Evolutionary conservation across 1,140 invertebrate species (phyloP).

Genomic region (Drosophila nigrodunni): DNA sequence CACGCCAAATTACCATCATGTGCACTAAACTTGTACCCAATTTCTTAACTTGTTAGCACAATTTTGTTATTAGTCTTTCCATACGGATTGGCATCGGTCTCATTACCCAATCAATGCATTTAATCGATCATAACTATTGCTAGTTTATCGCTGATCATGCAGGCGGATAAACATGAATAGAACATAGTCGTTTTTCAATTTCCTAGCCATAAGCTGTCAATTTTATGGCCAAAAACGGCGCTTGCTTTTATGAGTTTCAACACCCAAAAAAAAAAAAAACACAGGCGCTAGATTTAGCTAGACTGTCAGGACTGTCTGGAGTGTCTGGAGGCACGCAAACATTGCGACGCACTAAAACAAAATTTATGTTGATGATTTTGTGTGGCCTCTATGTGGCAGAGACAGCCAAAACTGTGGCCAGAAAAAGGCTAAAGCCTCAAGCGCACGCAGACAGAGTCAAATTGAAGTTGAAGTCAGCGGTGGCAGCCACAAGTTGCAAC

Average conservation of each 20-base stretch:
- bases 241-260: conserved; percentile 76
- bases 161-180: conserved; percentile 31
- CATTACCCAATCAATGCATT: conserved; percentile 40
- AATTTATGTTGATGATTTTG: conserved; percentile 83
- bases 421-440: conserved; percentile 29
- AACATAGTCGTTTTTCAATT: conserved; percentile 69
- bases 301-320: conserved; percentile 2
- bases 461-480: conserved; percentile 61
- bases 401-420: conserved; percentile 34
- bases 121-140: conserved; percentile 52
- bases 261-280: conserved; percentile 68
- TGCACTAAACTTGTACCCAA: not conserved
- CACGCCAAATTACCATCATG: no score
- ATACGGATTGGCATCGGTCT: not conserved
- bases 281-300: conserved; percentile 7
- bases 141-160: conserved; percentile 60
- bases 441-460: conserved; percentile 65
- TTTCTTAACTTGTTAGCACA: conserved; percentile 2
- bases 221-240: conserved; percentile 77
- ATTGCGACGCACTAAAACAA: conserved; percentile 69
- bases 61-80: not conserved
- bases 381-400: conserved; percentile 54
- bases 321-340: conserved; percentile 20
- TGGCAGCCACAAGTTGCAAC: conserved; percentile 38
- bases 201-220: conserved; percentile 76